Percentiles rank a stretch among this genome's conserved stretches.
phyloP scores from a whole-genome alignment of 2,888 invertebrate species.

The Campopleginae sp. region DNA sequence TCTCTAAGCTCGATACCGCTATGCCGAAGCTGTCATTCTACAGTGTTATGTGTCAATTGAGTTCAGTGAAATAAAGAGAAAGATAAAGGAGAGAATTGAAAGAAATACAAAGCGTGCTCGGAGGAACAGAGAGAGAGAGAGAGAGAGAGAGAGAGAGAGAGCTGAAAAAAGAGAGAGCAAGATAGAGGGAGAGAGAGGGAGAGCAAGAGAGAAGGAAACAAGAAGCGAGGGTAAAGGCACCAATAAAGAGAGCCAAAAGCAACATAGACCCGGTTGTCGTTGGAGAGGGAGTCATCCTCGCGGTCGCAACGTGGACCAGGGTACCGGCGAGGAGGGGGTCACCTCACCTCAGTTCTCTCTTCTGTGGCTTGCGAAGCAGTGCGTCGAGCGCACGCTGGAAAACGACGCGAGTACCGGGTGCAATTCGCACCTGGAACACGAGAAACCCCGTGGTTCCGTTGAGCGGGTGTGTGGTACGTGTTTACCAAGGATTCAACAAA shows the following conservation, averaged over 20 bases:
- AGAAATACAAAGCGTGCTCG: conserved; percentile 2
- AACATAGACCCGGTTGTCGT: conserved; percentile 64
- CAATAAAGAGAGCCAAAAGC: conserved; percentile 69
- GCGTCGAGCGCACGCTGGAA: conserved; percentile 68
- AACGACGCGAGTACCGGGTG: conserved; percentile 69
- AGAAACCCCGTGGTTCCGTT: conserved; percentile 64
- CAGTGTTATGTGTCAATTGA: conserved; percentile 78
- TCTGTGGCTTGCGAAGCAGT: conserved; percentile 67
- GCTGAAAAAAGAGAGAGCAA: conserved; percentile 54
- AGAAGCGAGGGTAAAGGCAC: conserved; percentile 70
- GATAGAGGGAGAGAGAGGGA: conserved; percentile 57
- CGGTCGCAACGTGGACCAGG: conserved; percentile 67
- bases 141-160: conserved; percentile 56
- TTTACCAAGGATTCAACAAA: conserved; percentile 16
- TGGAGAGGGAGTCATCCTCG: conserved; percentile 68
- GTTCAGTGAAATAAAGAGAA: conserved; percentile 76
- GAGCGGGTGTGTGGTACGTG: conserved; percentile 55
- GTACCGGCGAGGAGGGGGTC: conserved; percentile 84
- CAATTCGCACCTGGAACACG: conserved; percentile 67
- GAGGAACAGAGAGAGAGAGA: conserved; percentile 34
- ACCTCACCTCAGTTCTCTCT: conserved; percentile 84
- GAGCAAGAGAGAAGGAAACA: conserved; percentile 63
- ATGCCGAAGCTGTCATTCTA: conserved; percentile 58
- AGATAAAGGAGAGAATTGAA: conserved; percentile 11
- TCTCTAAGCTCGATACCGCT: conserved; percentile 52